These are phyloP conservation scores for Trachemys scripta DNA, from an alignment of 2,113 vertebrate species.

Conservation along the genomic window DNA sequence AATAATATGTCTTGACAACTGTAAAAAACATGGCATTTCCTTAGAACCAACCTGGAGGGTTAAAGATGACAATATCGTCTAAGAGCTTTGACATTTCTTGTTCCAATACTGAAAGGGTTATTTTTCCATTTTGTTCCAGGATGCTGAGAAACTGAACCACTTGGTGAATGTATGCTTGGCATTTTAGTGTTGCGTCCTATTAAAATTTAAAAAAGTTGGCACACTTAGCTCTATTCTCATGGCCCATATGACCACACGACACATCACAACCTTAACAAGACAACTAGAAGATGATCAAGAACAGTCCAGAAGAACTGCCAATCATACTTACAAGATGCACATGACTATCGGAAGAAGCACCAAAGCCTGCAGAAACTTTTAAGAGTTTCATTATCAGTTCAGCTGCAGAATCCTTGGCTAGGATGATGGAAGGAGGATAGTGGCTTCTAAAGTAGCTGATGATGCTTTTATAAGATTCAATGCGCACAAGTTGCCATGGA, in stretches of 20 bases:
- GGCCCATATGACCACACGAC: fast-evolving
- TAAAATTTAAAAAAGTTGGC: background rate
- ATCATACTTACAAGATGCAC: conserved; percentile 86
- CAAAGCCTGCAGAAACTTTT: conserved; percentile 91
- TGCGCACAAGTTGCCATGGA: conserved; percentile 93
- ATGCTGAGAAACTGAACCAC: conserved; percentile 89
- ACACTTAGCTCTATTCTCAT: background rate
- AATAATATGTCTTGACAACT: background rate
- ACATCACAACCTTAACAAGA: background rate
- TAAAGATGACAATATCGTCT: conserved; percentile 90
- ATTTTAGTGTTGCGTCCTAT: conserved; percentile 88
- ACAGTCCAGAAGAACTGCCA: background rate
- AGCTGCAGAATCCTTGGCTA: conserved; percentile 84
- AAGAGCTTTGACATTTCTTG: conserved; percentile 90
- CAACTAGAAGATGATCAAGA: background rate
- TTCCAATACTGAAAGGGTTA: conserved; percentile 86
- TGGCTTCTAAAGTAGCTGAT: conserved; percentile 91
- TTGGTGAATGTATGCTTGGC: conserved; percentile 82
- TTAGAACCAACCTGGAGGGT: conserved; percentile 87
- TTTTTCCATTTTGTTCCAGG: conserved; percentile 91
- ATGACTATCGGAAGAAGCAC: conserved; percentile 75
- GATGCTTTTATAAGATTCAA: conserved; percentile 89
- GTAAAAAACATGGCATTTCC: background rate
- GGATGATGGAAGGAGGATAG: conserved; percentile 89
- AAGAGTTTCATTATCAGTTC: conserved; percentile 89